Conservation (phyloP, 2,888 invertebrate genomes). For the Ptychoptera albimana region DNA sequence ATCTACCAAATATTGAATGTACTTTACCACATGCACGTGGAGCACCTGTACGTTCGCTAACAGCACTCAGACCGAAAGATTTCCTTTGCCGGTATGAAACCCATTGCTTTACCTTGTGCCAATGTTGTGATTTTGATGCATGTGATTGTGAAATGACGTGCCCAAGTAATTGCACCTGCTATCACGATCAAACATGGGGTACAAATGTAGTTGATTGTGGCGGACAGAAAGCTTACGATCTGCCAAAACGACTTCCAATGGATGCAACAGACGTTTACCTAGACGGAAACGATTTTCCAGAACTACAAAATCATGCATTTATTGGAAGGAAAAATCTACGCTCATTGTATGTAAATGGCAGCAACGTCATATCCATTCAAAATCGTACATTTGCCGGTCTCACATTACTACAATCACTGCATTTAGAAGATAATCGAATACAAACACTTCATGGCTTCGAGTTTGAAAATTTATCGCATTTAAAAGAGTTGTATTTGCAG, state of each 20-base stretch:
- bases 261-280: constrained; percentile 87
- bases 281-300: constrained; percentile 76
- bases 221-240: constrained; percentile 55
- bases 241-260: constrained; percentile 84
- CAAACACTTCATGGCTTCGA: constrained; percentile 70
- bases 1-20: constrained; percentile 77
- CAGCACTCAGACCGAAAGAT: constrained; percentile 66
- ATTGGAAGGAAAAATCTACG: constrained; percentile 84
- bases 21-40: constrained; percentile 76
- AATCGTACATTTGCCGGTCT: constrained; percentile 84
- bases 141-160: constrained; percentile 97
- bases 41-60: constrained; percentile 59
- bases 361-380: constrained; percentile 70
- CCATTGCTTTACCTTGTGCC: constrained; percentile 88
- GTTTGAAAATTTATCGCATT: constrained; percentile 64
- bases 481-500: constrained; percentile 72
- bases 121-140: constrained; percentile 91
- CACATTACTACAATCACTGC: constrained; percentile 62
- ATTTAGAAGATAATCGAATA: constrained; percentile 72
- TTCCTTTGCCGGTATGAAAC: constrained; percentile 86
- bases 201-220: constrained; percentile 89
- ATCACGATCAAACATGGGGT: constrained; percentile 87
- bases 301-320: constrained; percentile 78
- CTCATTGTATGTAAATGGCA: constrained; percentile 71
- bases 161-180: constrained; percentile 84